phyloP scores from a whole-genome alignment of 2,113 vertebrate genomes.

The Tyrannus savana region DNA sequence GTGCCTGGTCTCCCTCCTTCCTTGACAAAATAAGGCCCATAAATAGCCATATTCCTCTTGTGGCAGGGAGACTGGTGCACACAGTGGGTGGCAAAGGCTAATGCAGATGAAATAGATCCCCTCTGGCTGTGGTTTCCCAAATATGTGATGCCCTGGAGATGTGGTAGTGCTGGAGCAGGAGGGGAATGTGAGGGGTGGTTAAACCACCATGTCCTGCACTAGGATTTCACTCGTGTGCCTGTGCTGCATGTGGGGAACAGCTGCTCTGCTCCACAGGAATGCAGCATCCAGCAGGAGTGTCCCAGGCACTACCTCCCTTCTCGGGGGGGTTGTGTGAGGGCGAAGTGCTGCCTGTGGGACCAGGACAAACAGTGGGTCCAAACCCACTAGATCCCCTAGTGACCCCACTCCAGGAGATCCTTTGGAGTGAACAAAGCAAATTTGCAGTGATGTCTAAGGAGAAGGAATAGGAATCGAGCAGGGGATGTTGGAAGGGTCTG shows the following conservation, averaged over 20 bases:
- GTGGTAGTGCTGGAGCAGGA: neutral
- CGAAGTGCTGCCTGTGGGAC: fast-evolving
- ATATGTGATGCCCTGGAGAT: neutral
- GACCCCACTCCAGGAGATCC: neutral
- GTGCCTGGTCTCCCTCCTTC: neutral
- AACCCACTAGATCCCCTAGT: neutral
- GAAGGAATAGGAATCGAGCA: neutral
- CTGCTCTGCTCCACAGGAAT: neutral
- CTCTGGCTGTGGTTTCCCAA: neutral
- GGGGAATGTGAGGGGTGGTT: neutral
- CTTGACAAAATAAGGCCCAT: neutral
- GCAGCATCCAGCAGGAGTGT: neutral
- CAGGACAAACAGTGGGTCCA: neutral
- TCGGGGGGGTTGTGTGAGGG: neutral
- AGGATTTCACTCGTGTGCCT: neutral
- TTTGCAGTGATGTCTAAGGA: neutral
- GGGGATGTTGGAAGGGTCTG: neutral
- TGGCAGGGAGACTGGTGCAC: neutral
- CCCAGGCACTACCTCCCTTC: neutral
- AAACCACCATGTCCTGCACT: neutral
- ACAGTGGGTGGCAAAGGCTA: neutral
- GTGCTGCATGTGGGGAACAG: neutral
- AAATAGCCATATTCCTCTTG: neutral
- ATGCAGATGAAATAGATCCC: neutral
- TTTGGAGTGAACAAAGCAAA: neutral